phyloP scores from a whole-genome alignment of 2,888 invertebrate species.

The Schizotus pectinicornis region DNA sequence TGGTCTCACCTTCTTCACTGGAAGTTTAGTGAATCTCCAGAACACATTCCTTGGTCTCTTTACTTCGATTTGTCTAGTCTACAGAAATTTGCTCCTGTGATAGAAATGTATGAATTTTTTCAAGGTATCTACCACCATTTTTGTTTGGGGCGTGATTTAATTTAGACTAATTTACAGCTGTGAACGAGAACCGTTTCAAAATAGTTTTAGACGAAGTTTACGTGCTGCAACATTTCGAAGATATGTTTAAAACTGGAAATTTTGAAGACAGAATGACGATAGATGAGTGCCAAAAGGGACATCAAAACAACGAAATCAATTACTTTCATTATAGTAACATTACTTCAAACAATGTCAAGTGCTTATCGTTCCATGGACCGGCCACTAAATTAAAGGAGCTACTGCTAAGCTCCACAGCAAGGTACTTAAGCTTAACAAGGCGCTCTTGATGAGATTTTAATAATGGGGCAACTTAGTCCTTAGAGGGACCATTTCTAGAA shows the following conservation, averaged over 20 bases:
- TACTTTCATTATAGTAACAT: conserved; percentile 80
- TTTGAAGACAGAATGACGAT: conserved; percentile 85
- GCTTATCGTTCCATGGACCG: conserved; percentile 85
- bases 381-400: conserved; percentile 69
- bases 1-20: conserved; percentile 94
- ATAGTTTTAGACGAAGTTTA: conserved; percentile 76
- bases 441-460: too few species aligned
- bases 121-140: conserved; percentile 59
- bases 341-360: conserved; percentile 68
- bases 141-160: too few species aligned
- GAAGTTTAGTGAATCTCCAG: conserved; percentile 65
- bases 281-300: conserved; percentile 61
- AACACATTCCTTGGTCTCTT: conserved; percentile 75
- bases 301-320: conserved; percentile 59
- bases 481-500: too few species aligned
- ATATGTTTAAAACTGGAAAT: conserved; percentile 80
- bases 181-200: conserved; percentile 49
- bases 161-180: conserved; percentile 54
- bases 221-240: conserved; percentile 82
- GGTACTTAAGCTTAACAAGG: too few species aligned
- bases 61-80: conserved; percentile 89
- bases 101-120: conserved; percentile 85
- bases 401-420: conserved; percentile 60
- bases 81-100: conserved; percentile 78
- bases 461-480: too few species aligned